A percentile compares a stretch with the other conserved stretches of the same genome.
Conservation (phyloP, 2,797 vertebrate species). For the Hemibagrus guttatus region DNA sequence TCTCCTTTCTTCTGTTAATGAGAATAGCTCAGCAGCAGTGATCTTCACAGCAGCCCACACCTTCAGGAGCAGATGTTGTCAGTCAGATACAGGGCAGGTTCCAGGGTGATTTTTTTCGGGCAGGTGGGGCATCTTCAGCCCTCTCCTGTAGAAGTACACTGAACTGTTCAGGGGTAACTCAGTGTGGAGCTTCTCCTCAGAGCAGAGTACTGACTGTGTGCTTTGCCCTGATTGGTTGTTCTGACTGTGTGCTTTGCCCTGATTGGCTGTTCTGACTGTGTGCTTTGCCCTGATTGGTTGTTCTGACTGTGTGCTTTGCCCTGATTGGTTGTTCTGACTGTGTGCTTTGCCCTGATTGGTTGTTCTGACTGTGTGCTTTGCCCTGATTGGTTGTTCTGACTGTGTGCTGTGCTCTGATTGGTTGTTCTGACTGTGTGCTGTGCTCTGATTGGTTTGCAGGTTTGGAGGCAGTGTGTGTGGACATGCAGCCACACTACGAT, state of each 20-base stretch:
- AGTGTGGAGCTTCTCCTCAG: neutral
- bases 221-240: no score
- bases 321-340: slow-evolving; percentile 41
- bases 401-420: slow-evolving; percentile 25
- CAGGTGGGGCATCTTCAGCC: no score
- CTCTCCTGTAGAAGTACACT: neutral
- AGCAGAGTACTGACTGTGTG: neutral
- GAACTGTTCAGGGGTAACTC: neutral
- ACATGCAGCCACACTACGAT: slow-evolving; percentile 76
- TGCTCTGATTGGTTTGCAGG: slow-evolving; percentile 44
- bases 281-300: slow-evolving; percentile 27
- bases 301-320: neutral
- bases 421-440: slow-evolving; percentile 2
- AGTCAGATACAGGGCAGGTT: no score
- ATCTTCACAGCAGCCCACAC: neutral
- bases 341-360: slow-evolving; percentile 30
- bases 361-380: neutral
- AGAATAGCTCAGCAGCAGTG: no score
- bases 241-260: neutral
- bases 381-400: slow-evolving; percentile 33
- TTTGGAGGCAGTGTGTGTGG: slow-evolving; percentile 57
- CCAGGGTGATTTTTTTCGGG: no score
- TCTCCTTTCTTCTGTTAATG: neutral
- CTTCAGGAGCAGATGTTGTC: neutral
- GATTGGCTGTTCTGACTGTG: slow-evolving; percentile 28